These are phyloP conservation scores for Microdon myrmicae DNA, from an alignment of 2,888 invertebrate species.

Conservation along the genomic window DNA sequence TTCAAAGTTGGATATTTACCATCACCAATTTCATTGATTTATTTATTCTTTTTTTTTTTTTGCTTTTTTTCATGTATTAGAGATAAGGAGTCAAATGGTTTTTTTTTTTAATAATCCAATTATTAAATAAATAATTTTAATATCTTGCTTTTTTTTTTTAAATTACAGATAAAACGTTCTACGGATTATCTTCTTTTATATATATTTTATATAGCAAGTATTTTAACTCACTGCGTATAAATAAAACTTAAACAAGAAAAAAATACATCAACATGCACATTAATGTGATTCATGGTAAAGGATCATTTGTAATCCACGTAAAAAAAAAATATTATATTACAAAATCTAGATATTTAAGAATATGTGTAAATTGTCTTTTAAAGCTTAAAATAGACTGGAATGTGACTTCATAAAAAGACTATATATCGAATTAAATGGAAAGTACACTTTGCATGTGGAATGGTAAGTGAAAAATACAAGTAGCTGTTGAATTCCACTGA, in stretches of 20 bases:
- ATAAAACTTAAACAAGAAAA: slow-evolving; percentile 25
- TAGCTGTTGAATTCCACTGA: too few species aligned
- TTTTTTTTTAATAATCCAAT: slow-evolving; percentile 47
- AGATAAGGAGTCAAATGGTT: too few species aligned
- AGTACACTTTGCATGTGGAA: too few species aligned
- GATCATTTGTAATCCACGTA: slow-evolving; percentile 14
- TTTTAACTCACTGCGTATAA: slow-evolving; percentile 35
- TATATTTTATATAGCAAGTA: slow-evolving; percentile 48
- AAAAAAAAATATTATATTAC: slow-evolving; percentile 17
- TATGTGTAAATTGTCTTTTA: slow-evolving; percentile 37
- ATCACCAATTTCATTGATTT: slow-evolving; percentile 37
- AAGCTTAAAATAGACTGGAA: slow-evolving; percentile 44
- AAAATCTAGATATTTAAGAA: slow-evolving; percentile 17
- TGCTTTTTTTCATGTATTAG: slow-evolving; percentile 49
- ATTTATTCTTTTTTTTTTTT: slow-evolving; percentile 33
- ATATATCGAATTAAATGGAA: too few species aligned
- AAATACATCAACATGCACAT: slow-evolving; percentile 18
- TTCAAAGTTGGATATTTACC: slow-evolving; percentile 32
- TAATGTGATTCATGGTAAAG: too few species aligned
- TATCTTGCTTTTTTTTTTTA: slow-evolving; percentile 28
- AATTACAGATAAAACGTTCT: slow-evolving; percentile 27
- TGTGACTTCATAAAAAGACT: too few species aligned
- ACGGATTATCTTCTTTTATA: slow-evolving; percentile 37
- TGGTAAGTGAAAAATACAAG: too few species aligned
- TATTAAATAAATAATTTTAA: slow-evolving; percentile 19